Evolutionary conservation across 2,888 invertebrate species (phyloP), one percentile per base, ranked within the genome.

Genomic region (Ecliptopera silaceata): DNA sequence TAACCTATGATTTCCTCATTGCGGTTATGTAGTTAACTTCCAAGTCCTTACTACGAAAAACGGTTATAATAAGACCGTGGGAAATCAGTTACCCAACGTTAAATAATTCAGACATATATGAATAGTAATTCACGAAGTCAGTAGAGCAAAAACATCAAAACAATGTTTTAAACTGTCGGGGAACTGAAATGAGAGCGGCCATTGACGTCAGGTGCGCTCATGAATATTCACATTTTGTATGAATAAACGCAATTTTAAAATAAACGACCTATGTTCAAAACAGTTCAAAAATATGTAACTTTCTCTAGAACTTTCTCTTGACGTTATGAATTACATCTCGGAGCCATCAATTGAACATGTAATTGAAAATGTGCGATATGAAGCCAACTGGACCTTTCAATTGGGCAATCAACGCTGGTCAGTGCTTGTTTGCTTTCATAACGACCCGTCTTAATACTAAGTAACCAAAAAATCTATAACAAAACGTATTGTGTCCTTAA

Each of bases 351-450:
- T 88, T 86, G 79, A 65, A 64, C 66, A 64, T 59, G 67, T 83
- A 86, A 87, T 87, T 86, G 84, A 80, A 79, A 78, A 85, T 80
- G 79, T 74, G 82, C 79, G 70, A 82, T 82, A 82, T 77, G 73
- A 79, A 77, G 72, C 70, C 69, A 74, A 73, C 68, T 69, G 57
- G 56, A 55, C 64, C 61, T 64, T 64, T 58, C 62, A 67, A 59
- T 65, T 65, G 61, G 61, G 31, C 52, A 59, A 65, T 66, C 63
- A 65, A 65, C 61, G 52, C 48, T 32, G 34, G 20, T 41, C 54
- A 53, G 67, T 59, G 59, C 66, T 68, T 67, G 61, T 69, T 67
- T 65, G 52, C 63, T 68, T 62, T 67, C 47, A 46, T 59, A 50
- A 43, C 18, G 39, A 29, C 41, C 18, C 17, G 17, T 42, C 52